phyloP scores from a whole-genome alignment of 2,888 invertebrate species.

The Blastobasis adustella region DNA sequence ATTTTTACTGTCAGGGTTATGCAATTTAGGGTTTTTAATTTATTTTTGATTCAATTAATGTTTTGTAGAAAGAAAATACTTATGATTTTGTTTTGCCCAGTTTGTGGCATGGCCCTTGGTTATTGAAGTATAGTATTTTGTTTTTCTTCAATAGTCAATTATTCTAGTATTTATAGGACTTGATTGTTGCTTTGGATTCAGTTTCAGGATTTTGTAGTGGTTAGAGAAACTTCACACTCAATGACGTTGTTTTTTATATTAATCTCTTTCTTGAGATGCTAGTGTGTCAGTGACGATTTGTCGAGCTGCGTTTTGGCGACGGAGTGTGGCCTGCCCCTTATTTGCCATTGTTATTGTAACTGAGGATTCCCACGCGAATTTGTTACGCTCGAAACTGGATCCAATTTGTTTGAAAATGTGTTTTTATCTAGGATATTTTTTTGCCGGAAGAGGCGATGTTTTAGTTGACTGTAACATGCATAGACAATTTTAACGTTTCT shows the following conservation, averaged over 20 bases:
- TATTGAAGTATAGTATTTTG: slow-evolving; percentile 22
- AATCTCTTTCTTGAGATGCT: background rate
- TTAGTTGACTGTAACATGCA: slow-evolving; percentile 35
- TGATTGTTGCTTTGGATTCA: slow-evolving; percentile 33
- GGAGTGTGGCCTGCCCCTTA: no score
- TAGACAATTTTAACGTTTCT: slow-evolving; percentile 30
- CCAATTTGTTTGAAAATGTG: slow-evolving; percentile 27
- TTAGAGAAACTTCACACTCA: no score
- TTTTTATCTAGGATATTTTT: slow-evolving; percentile 29
- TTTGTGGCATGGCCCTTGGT: slow-evolving; percentile 20
- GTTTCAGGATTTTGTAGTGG: slow-evolving; percentile 16
- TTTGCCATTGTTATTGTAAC: no score
- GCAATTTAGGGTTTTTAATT: slow-evolving; percentile 17
- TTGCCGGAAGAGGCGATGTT: slow-evolving; percentile 40
- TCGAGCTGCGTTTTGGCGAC: no score
- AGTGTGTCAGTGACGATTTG: no score
- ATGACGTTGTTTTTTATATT: no score
- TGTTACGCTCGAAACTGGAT: slow-evolving; percentile 27
- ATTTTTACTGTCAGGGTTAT: slow-evolving; percentile 7
- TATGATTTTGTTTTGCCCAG: slow-evolving; percentile 36
- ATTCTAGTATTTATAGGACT: slow-evolving; percentile 38
- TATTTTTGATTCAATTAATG: slow-evolving; percentile 13
- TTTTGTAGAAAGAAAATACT: slow-evolving; percentile 41
- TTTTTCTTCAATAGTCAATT: slow-evolving; percentile 45
- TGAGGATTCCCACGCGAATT: slow-evolving; percentile 6